Percentiles rank a stretch among this genome's conserved stretches.
Evolutionary conservation across 2,888 invertebrate genomes (phyloP).

Genomic region (Erebia epiphron): DNA sequence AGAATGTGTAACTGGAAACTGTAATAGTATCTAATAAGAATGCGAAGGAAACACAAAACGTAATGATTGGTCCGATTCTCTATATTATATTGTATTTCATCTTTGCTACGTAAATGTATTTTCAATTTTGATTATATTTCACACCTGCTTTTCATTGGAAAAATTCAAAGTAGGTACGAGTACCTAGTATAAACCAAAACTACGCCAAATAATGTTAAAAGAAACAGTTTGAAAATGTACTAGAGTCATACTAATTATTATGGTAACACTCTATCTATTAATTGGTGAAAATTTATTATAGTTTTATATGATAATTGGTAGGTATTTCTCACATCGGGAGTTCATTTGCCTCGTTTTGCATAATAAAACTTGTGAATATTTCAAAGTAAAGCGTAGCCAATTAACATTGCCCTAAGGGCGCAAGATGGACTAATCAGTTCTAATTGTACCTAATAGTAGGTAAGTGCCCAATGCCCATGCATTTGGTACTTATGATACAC

Average conservation of each 20-base stretch:
- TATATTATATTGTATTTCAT: no score
- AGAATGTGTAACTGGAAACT: no score
- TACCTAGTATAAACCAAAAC: no score
- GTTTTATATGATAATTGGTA: slow-evolving; percentile 4
- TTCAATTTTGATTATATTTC: no score
- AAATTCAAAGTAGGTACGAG: no score
- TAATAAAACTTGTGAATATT: slow-evolving; percentile 41
- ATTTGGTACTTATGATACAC: slow-evolving; percentile 11
- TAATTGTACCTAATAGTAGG: slow-evolving; percentile 17
- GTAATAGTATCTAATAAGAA: no score
- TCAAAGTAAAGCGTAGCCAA: slow-evolving; percentile 32
- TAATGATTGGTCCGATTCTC: no score
- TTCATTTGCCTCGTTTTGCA: slow-evolving; percentile 40
- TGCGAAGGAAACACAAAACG: no score
- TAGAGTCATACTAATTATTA: neutral
- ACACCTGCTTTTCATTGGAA: no score
- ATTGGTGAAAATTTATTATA: neutral
- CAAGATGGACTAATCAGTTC: slow-evolving; percentile 22
- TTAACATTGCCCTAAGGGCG: slow-evolving; percentile 37
- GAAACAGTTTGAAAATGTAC: no score
- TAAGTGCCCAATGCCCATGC: slow-evolving; percentile 8
- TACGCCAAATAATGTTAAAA: no score
- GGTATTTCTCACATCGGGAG: slow-evolving; percentile 38
- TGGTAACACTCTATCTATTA: slow-evolving; percentile 1
- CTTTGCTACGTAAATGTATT: no score